Conservation (phyloP, 2,797 vertebrate species). For the Garrulus glandarius region DNA sequence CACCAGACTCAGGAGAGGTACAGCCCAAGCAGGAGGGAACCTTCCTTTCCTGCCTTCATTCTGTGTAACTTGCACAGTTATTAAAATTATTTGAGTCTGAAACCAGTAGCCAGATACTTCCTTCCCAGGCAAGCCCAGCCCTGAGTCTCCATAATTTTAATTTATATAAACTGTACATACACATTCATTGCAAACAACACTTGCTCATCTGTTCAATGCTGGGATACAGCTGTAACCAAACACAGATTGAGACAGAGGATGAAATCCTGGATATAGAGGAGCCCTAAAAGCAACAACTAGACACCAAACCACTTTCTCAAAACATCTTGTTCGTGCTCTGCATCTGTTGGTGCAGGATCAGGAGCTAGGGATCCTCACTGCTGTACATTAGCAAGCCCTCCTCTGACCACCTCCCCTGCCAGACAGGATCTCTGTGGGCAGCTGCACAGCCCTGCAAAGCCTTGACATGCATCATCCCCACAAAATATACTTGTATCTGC, state of each 20-base stretch:
- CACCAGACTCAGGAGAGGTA: neutral
- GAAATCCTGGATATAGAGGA: accelerated
- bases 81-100: neutral
- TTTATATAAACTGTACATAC: accelerated
- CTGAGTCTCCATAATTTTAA: neutral
- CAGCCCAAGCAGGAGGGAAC: neutral
- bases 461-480: neutral
- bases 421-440: neutral
- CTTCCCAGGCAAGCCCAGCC: neutral
- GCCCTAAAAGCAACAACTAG: neutral
- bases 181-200: neutral
- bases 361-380: neutral
- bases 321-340: accelerated
- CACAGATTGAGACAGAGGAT: neutral
- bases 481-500: accelerated
- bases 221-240: neutral
- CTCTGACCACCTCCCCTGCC: neutral
- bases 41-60: neutral
- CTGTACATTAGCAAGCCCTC: accelerated
- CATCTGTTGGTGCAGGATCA: neutral
- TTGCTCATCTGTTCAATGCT: neutral
- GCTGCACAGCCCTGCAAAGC: neutral
- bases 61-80: neutral
- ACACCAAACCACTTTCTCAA: neutral
- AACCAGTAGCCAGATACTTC: neutral